Conservation (phyloP, 2,888 invertebrate species). For the Ichneumoninae sp. region DNA sequence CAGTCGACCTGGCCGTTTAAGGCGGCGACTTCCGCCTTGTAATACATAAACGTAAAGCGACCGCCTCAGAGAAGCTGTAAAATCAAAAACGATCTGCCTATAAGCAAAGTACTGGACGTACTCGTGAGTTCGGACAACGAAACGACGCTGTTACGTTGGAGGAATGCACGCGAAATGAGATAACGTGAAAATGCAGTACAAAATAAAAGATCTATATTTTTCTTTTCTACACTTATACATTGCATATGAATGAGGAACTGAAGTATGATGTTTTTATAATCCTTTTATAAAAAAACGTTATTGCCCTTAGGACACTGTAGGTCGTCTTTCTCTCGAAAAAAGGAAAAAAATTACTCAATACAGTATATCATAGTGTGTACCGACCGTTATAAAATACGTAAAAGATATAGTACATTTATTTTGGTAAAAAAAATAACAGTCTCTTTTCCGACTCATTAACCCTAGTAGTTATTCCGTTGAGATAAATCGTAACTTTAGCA, state of each 20-base stretch:
- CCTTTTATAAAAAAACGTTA: background rate
- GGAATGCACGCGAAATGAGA: constrained; percentile 66
- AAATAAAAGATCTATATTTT: constrained; percentile 40
- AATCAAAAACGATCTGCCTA: constrained; percentile 70
- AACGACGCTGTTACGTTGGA: constrained; percentile 69
- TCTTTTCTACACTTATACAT: constrained; percentile 25
- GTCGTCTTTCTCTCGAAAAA: background rate
- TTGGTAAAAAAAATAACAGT: constrained; percentile 41
- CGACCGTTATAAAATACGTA: constrained; percentile 44
- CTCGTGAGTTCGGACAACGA: constrained; percentile 62
- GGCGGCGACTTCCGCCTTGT: constrained; percentile 70
- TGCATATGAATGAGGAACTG: constrained; percentile 31
- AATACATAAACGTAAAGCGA: constrained; percentile 65
- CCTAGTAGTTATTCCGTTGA: background rate
- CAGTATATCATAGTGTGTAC: constrained; percentile 20
- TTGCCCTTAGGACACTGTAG: background rate
- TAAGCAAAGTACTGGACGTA: constrained; percentile 70
- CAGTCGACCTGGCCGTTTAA: constrained; percentile 61
- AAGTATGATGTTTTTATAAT: constrained; percentile 18
- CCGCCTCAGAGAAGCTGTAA: constrained; percentile 69
- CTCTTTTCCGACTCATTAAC: constrained; percentile 38
- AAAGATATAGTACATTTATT: constrained; percentile 56
- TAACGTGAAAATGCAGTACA: constrained; percentile 27
- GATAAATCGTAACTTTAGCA: constrained; percentile 29
- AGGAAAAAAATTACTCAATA: constrained; percentile 43